These are phyloP conservation scores for Megamerina dolium DNA, from an alignment of 2,888 invertebrate genomes.

Conservation along the genomic window DNA sequence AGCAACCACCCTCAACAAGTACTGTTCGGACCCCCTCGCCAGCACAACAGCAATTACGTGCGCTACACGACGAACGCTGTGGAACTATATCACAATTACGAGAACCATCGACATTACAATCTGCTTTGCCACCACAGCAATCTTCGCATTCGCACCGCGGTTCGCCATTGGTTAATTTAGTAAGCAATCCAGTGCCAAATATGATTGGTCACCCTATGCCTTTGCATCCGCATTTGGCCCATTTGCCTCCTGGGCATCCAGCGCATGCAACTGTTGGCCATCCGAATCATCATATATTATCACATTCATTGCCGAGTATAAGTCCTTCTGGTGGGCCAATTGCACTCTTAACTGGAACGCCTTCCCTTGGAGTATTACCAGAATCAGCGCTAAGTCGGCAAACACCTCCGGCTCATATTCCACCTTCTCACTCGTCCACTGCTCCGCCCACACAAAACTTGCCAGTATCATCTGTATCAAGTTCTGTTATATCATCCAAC, in stretches of 20 bases:
- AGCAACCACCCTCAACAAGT: slow-evolving; percentile 24
- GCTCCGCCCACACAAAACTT: slow-evolving; percentile 31
- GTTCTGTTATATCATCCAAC: slow-evolving; percentile 35
- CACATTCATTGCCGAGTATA: slow-evolving; percentile 40
- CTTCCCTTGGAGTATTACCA: slow-evolving; percentile 39
- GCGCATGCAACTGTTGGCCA: slow-evolving; percentile 43
- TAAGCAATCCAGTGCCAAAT: slow-evolving; percentile 36
- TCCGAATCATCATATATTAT: slow-evolving; percentile 46
- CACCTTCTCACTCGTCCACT: slow-evolving; percentile 41
- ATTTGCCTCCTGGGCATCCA: slow-evolving; percentile 41
- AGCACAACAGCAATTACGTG: slow-evolving; percentile 37
- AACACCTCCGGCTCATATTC: slow-evolving; percentile 42
- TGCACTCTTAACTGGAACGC: slow-evolving; percentile 40
- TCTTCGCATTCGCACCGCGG: slow-evolving; percentile 42
- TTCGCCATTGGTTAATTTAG: slow-evolving; percentile 44
- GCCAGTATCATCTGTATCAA: slow-evolving; percentile 29
- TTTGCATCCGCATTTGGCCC: slow-evolving; percentile 44
- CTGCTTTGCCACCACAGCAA: slow-evolving; percentile 33
- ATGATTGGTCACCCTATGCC: slow-evolving; percentile 47
- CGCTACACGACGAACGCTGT: slow-evolving; percentile 32
- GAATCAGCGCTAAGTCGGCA: slow-evolving; percentile 45
- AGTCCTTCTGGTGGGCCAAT: slow-evolving; percentile 42
- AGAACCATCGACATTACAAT: slow-evolving; percentile 31
- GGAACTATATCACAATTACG: slow-evolving; percentile 22
- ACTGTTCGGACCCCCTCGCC: slow-evolving; percentile 46